phyloP scores from a whole-genome alignment of 2,888 invertebrate species.

The Eremobia ochroleuca region DNA sequence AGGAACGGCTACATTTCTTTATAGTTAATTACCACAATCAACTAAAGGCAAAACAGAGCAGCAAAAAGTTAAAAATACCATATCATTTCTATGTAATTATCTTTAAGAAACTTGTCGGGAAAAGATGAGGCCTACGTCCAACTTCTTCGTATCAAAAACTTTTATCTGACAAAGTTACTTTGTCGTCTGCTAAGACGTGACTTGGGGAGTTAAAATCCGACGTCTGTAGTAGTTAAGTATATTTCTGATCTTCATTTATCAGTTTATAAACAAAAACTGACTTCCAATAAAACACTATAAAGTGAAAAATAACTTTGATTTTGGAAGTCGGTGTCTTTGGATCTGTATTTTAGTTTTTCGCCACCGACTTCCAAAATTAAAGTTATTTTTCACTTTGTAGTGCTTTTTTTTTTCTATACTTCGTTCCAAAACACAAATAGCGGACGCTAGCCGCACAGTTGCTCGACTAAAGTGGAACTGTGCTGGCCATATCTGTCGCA shows the following conservation, averaged over 20 bases:
- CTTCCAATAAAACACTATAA: no score
- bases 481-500: no score
- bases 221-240: background rate
- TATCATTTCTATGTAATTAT: background rate
- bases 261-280: no score
- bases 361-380: no score
- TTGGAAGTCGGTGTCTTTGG: no score
- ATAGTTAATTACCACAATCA: background rate
- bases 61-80: background rate
- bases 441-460: no score
- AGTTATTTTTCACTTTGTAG: no score
- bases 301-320: no score
- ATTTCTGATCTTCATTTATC: background rate
- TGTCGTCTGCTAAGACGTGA: constrained; percentile 44
- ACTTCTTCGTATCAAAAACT: constrained; percentile 14
- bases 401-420: no score
- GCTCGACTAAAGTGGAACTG: no score
- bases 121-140: background rate
- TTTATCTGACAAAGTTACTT: constrained; percentile 49
- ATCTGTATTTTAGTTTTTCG: no score
- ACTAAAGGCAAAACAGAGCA: background rate
- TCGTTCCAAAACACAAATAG: no score
- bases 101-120: background rate
- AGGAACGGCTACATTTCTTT: background rate
- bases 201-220: background rate